Base-by-base conservation (phyloP, 2,888 invertebrate genomes). In the Salticus scenicus region DNA sequence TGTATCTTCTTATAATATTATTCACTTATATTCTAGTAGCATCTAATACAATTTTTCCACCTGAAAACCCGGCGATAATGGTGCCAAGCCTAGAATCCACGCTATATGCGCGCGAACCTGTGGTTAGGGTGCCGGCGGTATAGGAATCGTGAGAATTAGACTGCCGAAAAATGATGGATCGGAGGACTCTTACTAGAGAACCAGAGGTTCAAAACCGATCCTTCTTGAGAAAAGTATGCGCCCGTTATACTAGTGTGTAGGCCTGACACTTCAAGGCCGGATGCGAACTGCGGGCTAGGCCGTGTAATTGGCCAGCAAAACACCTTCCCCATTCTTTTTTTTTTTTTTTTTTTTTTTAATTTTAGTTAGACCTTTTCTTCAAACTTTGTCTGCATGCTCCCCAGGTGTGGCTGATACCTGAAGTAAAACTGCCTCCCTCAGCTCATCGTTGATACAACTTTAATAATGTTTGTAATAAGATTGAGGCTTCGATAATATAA, bases 121-220 rank as follows among this genome's bases (percentile, higher is more conserved):
- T 71, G 86, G 86, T 86, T 86, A 80, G 74, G 47, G 42, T 67
- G 41, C 75, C 42, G 75, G 67, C 72, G 80, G 24, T 57, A 57
- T 24, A 78, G 75, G 80, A 80, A 79, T 86, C 86, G 86, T 86
- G 85, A 79, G 85, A 85, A 85, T 85, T 85, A 85, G 85, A 85
- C 78, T 85, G 86, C 86, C 86, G 86, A 86, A 86, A 86, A 86
- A 86, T 86, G 86, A 86, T 86, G 75, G 86, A 86, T 86, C 75
- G 70, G 64, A 27, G 73, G 57, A n/a, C 74, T 73, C 78, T 85
- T 78, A 74, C 57, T 31, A 74, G 70, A 70, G 51, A 72, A 75
- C 69, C 75, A 75, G 75, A 77, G 77, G 83, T 77, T 84, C 77
- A 64, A 51, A 78, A 85, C 69, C 84, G 70, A 85, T 85, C 84